phyloP scores from a whole-genome alignment of 2,888 invertebrate genomes.

The Caenorhabditis imperialis region DNA sequence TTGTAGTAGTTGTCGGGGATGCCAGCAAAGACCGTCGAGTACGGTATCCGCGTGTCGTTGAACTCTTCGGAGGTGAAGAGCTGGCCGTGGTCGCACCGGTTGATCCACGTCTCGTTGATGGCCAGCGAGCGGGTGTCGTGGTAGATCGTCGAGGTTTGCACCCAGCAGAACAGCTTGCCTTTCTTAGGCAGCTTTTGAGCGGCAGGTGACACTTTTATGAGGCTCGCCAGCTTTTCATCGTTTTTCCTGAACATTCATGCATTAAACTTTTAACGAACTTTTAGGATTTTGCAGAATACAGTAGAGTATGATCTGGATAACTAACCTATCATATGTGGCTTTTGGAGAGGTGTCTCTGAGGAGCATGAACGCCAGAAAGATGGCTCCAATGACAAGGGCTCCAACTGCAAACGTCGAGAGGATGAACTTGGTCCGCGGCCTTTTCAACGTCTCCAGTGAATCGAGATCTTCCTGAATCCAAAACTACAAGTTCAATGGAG shows the following conservation, averaged over 20 bases:
- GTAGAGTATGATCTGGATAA: no score
- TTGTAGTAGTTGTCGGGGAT: slow-evolving; percentile 63
- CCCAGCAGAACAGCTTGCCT: slow-evolving; percentile 62
- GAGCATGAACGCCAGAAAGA: slow-evolving; percentile 1
- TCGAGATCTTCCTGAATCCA: slow-evolving; percentile 39
- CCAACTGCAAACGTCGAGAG: neutral
- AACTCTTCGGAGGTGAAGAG: slow-evolving; percentile 65
- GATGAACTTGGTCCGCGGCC: slow-evolving; percentile 11
- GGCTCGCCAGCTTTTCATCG: slow-evolving; percentile 14
- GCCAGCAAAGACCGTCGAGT: slow-evolving; percentile 66
- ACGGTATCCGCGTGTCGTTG: slow-evolving; percentile 61
- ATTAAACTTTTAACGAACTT: neutral
- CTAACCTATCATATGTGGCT: slow-evolving; percentile 39
- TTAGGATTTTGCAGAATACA: no score
- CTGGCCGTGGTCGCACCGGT: slow-evolving; percentile 68
- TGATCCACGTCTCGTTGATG: slow-evolving; percentile 70
- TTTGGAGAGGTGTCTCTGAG: slow-evolving; percentile 23
- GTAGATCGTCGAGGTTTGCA: slow-evolving; percentile 55
- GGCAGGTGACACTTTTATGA: slow-evolving; percentile 51
- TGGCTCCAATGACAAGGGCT: neutral
- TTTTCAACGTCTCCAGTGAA: slow-evolving; percentile 22
- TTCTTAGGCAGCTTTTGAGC: slow-evolving; percentile 52
- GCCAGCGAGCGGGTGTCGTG: slow-evolving; percentile 56
- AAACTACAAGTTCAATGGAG: no score
- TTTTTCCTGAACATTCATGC: slow-evolving; percentile 12